Conservation (phyloP, 2,113 vertebrate genomes). For the Ranitomeya variabilis region DNA sequence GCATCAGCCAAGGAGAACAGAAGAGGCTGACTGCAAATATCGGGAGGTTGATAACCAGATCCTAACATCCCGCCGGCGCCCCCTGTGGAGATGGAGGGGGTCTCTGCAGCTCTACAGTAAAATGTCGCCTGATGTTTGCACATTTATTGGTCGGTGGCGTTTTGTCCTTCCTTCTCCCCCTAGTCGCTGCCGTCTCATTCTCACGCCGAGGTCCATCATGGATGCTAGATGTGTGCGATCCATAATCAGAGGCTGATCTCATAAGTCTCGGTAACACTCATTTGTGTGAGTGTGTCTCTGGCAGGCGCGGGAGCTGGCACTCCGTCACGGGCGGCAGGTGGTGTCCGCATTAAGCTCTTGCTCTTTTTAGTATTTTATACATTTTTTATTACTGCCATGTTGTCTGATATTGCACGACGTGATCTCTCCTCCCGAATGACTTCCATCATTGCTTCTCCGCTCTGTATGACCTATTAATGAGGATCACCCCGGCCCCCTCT, state of each 20-base stretch:
- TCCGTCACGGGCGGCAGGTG: not conserved
- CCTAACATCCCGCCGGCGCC: not conserved
- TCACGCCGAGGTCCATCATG: not conserved
- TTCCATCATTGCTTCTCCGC: not conserved
- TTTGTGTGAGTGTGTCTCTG: slow-evolving; percentile 29
- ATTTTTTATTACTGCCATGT: not conserved
- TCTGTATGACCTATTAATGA: not conserved
- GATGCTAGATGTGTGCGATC: not conserved
- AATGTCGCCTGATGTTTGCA: not conserved
- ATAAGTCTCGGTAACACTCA: not conserved
- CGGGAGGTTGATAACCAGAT: not conserved
- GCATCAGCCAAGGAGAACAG: not conserved
- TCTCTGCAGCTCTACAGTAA: not conserved
- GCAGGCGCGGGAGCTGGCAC: slow-evolving; percentile 21
- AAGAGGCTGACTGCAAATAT: not conserved
- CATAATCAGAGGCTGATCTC: not conserved
- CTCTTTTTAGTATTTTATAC: not conserved
- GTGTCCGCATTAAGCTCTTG: not conserved
- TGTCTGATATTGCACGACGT: not conserved
- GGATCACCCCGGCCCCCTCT: too few relatives aligned
- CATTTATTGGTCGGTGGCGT: not conserved
- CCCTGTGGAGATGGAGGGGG: not conserved
- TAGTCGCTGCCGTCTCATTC: not conserved
- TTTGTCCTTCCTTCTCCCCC: not conserved
- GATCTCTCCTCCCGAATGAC: not conserved